A percentile compares a stretch with the other conserved stretches of the same genome.
Conservation (phyloP, 2,113 vertebrate genomes). For the Rhodinocichla rosea region DNA sequence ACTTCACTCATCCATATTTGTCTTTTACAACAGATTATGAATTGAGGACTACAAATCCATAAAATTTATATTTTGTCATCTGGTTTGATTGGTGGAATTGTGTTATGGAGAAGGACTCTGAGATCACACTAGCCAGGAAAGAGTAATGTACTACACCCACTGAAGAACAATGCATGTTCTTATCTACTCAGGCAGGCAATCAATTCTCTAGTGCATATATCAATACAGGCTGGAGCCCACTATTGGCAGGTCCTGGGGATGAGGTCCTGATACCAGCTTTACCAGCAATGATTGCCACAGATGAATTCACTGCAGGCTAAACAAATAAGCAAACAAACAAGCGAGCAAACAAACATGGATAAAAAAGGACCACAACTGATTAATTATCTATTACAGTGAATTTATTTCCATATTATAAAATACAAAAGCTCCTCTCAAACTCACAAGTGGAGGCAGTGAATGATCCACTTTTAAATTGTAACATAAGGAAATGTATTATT, state of each 20-base stretch:
- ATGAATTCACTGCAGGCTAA: conserved; percentile 17
- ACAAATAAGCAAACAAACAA: conserved; percentile 21
- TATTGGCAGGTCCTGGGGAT: conserved; percentile 50
- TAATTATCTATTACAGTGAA: neutral
- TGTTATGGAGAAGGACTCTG: conserved; percentile 62
- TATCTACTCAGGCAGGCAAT: conserved; percentile 58
- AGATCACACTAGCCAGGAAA: conserved; percentile 55
- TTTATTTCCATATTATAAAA: conserved; percentile 6
- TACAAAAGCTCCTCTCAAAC: neutral
- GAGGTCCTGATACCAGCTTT: conserved; percentile 46
- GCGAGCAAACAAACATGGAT: neutral
- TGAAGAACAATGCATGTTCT: conserved; percentile 62
- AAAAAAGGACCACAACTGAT: neutral
- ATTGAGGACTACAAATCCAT: conserved; percentile 69
- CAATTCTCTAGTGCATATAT: conserved; percentile 57
- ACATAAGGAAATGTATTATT: neutral
- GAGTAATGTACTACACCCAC: conserved; percentile 54
- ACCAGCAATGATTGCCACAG: conserved; percentile 3
- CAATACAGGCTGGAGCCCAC: conserved; percentile 26
- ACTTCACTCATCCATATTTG: conserved; percentile 62
- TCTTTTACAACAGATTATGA: conserved; percentile 69
- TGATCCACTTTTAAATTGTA: neutral
- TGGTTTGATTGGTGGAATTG: conserved; percentile 66
- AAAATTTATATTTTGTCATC: conserved; percentile 72
- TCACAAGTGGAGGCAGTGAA: neutral